A percentile compares a stretch with the other conserved stretches of the same genome.
Evolutionary conservation across 2,113 vertebrate genomes (phyloP).

Genomic region (Sula dactylatra): DNA sequence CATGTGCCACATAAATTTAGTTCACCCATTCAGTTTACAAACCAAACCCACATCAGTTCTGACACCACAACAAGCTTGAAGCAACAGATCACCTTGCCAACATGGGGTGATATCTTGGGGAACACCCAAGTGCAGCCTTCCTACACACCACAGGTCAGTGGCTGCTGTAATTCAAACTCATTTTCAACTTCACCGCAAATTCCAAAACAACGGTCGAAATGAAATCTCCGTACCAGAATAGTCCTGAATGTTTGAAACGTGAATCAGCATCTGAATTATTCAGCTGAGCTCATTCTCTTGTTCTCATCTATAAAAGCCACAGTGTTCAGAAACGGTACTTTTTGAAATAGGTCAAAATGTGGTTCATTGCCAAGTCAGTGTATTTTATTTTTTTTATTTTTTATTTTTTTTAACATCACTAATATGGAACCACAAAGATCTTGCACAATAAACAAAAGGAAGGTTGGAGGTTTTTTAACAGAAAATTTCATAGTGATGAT

Average conservation of each 20-base stretch:
- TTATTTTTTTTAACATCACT: not conserved
- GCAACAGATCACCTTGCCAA: not conserved
- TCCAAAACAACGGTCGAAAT: not conserved
- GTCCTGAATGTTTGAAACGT: not conserved
- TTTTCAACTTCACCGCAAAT: not conserved
- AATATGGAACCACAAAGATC: conserved; percentile 17
- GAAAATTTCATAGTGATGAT: conserved; percentile 65
- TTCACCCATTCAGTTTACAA: not conserved
- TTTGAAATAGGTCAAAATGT: not conserved
- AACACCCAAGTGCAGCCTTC: not conserved
- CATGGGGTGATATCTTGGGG: not conserved
- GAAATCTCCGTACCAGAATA: not conserved
- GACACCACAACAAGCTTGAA: not conserved
- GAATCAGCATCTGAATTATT: not conserved
- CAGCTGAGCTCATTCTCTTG: not conserved
- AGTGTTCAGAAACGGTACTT: not conserved
- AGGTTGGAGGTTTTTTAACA: conserved; percentile 53
- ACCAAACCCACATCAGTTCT: not conserved
- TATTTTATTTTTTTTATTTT: not conserved
- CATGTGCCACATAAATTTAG: not conserved
- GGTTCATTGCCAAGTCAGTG: not conserved
- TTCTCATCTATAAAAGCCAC: not conserved
- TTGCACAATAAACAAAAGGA: conserved; percentile 39
- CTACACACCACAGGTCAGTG: not conserved
- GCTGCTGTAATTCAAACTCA: not conserved